Evolutionary conservation across 2,888 invertebrate genomes (phyloP).

Genomic region (Amblyjoppa fuscipennis): DNA sequence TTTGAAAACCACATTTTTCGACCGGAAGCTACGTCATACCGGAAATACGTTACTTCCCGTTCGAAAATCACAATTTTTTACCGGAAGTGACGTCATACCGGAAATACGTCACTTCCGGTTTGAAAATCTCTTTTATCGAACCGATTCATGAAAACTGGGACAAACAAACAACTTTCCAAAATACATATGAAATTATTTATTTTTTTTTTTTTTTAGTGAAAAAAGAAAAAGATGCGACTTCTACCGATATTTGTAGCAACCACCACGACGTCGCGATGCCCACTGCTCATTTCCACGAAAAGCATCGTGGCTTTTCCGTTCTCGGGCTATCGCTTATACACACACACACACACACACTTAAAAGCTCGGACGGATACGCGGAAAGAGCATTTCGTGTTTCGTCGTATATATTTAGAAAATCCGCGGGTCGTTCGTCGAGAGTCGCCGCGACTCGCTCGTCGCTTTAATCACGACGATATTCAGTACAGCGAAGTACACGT

Average conservation of each 20-base stretch:
- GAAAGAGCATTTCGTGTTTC: slow-evolving; percentile 67
- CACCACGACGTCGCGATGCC: neutral
- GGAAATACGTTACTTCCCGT: no score
- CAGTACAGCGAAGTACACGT: slow-evolving; percentile 35
- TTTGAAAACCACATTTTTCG: no score
- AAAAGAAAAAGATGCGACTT: neutral
- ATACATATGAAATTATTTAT: neutral
- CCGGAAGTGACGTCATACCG: no score
- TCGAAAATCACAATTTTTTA: no score
- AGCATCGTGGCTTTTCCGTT: slow-evolving; percentile 72
- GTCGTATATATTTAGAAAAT: slow-evolving; percentile 75
- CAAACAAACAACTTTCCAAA: no score
- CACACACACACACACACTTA: neutral
- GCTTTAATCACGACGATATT: slow-evolving; percentile 76
- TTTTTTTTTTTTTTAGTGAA: neutral
- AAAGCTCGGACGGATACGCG: slow-evolving; percentile 11
- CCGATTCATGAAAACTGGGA: no score
- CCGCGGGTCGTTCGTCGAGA: slow-evolving; percentile 65
- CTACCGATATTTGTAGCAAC: neutral
- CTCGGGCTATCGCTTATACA: slow-evolving; percentile 53
- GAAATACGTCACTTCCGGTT: no score
- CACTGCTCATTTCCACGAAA: slow-evolving; percentile 55
- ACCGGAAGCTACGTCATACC: no score
- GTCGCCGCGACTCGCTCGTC: slow-evolving; percentile 25
- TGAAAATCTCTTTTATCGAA: no score